Base-by-base conservation (phyloP, 1,140 invertebrate species). In the Lysiphlebus fabarum region DNA sequence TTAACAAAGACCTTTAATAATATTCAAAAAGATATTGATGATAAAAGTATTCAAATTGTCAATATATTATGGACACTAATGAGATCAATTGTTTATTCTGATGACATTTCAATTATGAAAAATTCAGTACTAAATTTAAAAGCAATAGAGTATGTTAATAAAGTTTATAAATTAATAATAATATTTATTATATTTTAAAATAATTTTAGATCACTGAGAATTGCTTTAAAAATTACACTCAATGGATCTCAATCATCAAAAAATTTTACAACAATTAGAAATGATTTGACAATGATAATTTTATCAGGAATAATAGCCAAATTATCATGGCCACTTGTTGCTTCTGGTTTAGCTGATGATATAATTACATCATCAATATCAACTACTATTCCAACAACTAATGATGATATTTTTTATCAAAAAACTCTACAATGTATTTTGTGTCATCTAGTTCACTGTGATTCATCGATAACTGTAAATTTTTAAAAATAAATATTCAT, bases 201-300 rank as follows among this genome's bases (percentile, higher is more conserved):
- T 17, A 0, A 33, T 58, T 57, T 56, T 40, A 77, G 75, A 65
- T 64, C 64, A 43, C 48, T 76, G n/a, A 58, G 57, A 42, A 69
- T 64, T 9, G 58, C 66, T 0, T 75, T 75, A 26, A 59, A 69
- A 10, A 41, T 58, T 9, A 65, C 69, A 48, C 58, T 70, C 14
- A 14, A 56, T 26, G 56, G 56, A 6, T 61, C 60, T 7, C 44
- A 58, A 34, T 9, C 54, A 8, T 63, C 56, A 42, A 62, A n/a
- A 0, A 59, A 51, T 36, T 67, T 61, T 41, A 34, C 51, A 10
- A 62, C 50, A 12, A 53, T 75, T 41, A 69, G 73, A 38, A 76
- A 76, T 44, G 68, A 78, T 49, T 61, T 76, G 9, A 67, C 66
- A 8, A 55, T 59, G 7, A 42, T 75, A 17, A 71, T 78, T 51